phyloP scores from a whole-genome alignment of 2,888 invertebrate species.

The Eupithecia inturbata region DNA sequence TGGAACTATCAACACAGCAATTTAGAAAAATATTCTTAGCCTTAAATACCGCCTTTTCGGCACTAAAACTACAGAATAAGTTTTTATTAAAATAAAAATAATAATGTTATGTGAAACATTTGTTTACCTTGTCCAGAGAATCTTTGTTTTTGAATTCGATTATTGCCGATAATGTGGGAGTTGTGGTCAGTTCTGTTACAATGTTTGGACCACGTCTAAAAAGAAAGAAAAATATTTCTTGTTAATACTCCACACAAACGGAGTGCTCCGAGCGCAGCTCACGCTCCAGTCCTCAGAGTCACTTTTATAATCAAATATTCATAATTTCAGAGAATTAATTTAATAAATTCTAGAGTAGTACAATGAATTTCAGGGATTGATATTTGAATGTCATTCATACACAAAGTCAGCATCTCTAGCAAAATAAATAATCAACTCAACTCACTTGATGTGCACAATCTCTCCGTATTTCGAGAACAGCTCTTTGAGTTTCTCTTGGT shows the following conservation, averaged over 20 bases:
- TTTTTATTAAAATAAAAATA: conserved; percentile 60
- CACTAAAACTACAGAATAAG: conserved; percentile 44
- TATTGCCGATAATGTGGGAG: conserved; percentile 84
- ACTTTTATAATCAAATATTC: conserved; percentile 37
- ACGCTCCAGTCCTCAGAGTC: conserved; percentile 61
- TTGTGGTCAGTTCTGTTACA: conserved; percentile 84
- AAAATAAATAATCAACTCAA: conserved; percentile 39
- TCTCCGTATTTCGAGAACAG: conserved; percentile 79
- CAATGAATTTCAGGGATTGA: conserved; percentile 66
- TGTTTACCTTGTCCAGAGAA: conserved; percentile 83
- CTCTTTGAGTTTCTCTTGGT: conserved; percentile 81
- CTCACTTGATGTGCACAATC: conserved; percentile 75
- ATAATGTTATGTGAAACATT: conserved; percentile 73
- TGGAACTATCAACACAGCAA: conserved; percentile 55
- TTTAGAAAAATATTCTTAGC: conserved; percentile 72
- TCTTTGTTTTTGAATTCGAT: conserved; percentile 85
- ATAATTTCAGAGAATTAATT: conserved; percentile 22
- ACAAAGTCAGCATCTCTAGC: conserved; percentile 38
- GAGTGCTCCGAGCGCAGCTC: conserved; percentile 63
- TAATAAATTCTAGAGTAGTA: conserved; percentile 30
- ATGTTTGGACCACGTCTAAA: conserved; percentile 85
- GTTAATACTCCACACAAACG: conserved; percentile 75
- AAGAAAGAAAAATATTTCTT: conserved; percentile 80
- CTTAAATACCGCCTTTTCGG: conserved; percentile 57
- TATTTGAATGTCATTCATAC: conserved; percentile 80